These are phyloP conservation scores for Eupithecia tripunctaria DNA, from an alignment of 2,888 invertebrate genomes.

Conservation along the genomic window DNA sequence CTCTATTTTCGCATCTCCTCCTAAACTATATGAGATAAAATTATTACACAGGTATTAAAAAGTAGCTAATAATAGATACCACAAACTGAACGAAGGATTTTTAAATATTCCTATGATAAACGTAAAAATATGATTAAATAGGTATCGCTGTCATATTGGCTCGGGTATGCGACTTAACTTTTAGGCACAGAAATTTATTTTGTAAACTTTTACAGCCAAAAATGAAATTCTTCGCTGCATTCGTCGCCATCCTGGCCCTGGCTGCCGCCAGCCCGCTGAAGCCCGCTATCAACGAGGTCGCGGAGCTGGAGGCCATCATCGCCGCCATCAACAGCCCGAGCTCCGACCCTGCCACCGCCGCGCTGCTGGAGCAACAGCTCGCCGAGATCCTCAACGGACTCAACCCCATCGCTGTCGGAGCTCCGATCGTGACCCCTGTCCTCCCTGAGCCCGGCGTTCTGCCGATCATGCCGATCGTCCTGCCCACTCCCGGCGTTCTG, in stretches of 20 bases:
- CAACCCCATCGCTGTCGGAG: not conserved
- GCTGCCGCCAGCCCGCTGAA: constrained; percentile 43
- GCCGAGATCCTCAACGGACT: not conserved
- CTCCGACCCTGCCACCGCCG: constrained; percentile 9
- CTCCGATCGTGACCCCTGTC: not conserved
- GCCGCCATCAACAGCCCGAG: constrained; percentile 35
- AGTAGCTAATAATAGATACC: no score
- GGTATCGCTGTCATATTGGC: no score
- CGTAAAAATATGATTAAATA: no score
- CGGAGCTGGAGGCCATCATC: constrained; percentile 42
- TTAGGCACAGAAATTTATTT: not conserved
- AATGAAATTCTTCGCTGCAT: constrained; percentile 68
- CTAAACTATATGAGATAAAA: no score
- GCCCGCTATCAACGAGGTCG: not conserved
- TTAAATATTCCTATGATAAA: no score
- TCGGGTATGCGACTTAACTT: no score
- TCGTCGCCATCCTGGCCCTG: constrained; percentile 58
- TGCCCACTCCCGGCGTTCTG: constrained; percentile 33
- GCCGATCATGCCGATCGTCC: constrained; percentile 34
- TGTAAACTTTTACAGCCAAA: not conserved
- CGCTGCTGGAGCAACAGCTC: not conserved
- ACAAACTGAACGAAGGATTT: no score
- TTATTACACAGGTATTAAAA: no score
- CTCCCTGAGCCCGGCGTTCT: constrained; percentile 5
- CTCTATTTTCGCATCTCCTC: no score